Evolutionary conservation across 2,797 vertebrate species (phyloP).

Genomic region (Spea hammondii): DNA sequence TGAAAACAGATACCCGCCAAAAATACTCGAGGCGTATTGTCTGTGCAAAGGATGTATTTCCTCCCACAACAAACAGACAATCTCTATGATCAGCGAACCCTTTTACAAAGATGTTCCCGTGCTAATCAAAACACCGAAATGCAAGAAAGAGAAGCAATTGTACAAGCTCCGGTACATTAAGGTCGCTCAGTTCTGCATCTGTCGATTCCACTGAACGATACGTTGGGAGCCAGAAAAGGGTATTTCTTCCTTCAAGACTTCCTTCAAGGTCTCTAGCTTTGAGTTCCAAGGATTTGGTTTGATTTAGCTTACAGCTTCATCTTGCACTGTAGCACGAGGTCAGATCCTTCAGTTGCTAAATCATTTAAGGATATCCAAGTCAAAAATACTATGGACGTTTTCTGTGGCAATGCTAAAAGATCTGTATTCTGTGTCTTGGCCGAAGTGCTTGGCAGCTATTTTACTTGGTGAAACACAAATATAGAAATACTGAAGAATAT

Average conservation of each 20-base stretch:
- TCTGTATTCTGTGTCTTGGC: not conserved
- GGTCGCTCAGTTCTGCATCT: slow-evolving; percentile 50
- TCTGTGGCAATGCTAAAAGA: not conserved
- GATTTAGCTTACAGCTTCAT: not conserved
- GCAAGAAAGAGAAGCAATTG: slow-evolving; percentile 31
- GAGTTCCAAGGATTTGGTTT: not conserved
- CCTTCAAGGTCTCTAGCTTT: not conserved
- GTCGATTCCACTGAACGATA: slow-evolving; percentile 35
- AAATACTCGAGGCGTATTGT: slow-evolving; percentile 42
- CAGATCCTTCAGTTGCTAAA: not conserved
- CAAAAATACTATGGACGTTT: not conserved
- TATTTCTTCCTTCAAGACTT: not conserved
- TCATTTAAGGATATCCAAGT: not conserved
- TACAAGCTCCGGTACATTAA: slow-evolving; percentile 35
- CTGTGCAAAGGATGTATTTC: slow-evolving; percentile 40
- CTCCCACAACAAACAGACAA: slow-evolving; percentile 18
- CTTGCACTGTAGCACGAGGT: not conserved
- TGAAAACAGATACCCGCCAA: slow-evolving; percentile 34
- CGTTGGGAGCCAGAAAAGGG: not conserved
- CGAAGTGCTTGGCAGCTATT: not conserved
- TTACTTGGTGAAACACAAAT: not conserved
- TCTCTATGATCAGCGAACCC: slow-evolving; percentile 31
- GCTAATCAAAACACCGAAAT: slow-evolving; percentile 23
- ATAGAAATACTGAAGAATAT: not conserved
- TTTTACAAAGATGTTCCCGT: slow-evolving; percentile 38